A percentile compares a stretch with the other conserved stretches of the same genome.
Evolutionary conservation across 1,140 invertebrate genomes (phyloP).

Genomic region (Lysiphlebus fabarum): DNA sequence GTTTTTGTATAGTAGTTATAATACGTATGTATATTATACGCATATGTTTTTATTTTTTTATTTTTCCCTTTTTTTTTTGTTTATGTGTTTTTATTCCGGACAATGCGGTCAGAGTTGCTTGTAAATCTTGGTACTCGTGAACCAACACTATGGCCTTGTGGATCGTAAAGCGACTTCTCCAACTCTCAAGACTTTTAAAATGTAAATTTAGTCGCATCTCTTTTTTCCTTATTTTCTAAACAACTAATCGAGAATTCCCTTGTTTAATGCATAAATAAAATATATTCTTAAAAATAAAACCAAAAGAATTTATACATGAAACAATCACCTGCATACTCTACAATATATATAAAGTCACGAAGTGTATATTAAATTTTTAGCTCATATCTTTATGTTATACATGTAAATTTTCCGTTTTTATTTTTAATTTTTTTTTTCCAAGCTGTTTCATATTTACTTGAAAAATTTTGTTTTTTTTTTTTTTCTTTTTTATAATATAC

Average conservation of each 20-base stretch:
- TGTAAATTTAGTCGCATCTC: constrained; percentile 23
- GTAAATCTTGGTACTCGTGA: not conserved
- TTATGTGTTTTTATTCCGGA: not conserved
- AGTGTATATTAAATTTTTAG: no score
- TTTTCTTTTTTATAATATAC: no score
- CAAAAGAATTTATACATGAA: constrained; percentile 13
- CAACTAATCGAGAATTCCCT: constrained; percentile 25
- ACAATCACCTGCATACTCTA: not conserved
- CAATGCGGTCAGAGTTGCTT: constrained; percentile 3
- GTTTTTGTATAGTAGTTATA: no score
- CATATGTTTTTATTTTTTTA: constrained; percentile 1
- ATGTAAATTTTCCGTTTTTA: no score
- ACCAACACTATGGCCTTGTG: constrained; percentile 6
- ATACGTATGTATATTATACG: no score
- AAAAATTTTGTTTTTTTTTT: no score
- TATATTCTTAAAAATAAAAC: not conserved
- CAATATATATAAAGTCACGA: no score
- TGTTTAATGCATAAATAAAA: not conserved
- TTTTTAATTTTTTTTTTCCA: not conserved
- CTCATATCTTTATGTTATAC: no score
- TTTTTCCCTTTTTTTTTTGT: not conserved
- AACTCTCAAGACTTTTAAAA: constrained; percentile 15
- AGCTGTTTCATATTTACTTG: not conserved
- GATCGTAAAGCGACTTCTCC: constrained; percentile 16
- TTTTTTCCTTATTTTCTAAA: constrained; percentile 19